These are phyloP conservation scores for Mesocentrotus franciscanus DNA, from an alignment of 53 echinoderm and acorn worm genomes.

Conservation along the genomic window DNA sequence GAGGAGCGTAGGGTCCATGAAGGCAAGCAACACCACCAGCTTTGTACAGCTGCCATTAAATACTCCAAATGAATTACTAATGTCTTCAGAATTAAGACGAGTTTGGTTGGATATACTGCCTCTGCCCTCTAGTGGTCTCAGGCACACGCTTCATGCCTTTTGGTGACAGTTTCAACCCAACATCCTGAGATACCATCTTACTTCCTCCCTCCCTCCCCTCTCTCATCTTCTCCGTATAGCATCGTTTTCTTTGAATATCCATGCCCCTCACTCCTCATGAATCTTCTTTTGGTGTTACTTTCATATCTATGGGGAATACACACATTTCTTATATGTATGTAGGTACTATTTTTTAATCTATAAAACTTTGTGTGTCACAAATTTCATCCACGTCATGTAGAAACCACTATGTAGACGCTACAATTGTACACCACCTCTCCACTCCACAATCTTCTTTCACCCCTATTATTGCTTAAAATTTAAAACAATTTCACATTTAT, in stretches of 20 bases:
- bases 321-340: not conserved
- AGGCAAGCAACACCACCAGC: conserved; percentile 35
- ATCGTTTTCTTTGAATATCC: not conserved
- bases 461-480: no score
- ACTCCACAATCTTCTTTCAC: no score
- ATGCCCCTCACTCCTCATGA: not conserved
- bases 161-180: conserved; percentile 26
- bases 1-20: not conserved
- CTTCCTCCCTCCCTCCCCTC: not conserved
- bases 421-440: no score
- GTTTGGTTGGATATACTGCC: conserved; percentile 25
- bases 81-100: conserved; percentile 17
- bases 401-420: no score
- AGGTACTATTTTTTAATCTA: no score
- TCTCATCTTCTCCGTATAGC: not conserved
- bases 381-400: no score
- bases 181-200: not conserved
- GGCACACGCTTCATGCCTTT: conserved; percentile 9
- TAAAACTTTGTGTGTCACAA: no score
- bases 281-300: not conserved
- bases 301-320: not conserved
- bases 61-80: conserved; percentile 62
- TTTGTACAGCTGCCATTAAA: conserved; percentile 65
- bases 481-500: no score
- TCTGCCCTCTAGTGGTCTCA: conserved; percentile 28